Base-by-base conservation (phyloP, 1,140 invertebrate genomes). In the Probaryconus sp. region DNA sequence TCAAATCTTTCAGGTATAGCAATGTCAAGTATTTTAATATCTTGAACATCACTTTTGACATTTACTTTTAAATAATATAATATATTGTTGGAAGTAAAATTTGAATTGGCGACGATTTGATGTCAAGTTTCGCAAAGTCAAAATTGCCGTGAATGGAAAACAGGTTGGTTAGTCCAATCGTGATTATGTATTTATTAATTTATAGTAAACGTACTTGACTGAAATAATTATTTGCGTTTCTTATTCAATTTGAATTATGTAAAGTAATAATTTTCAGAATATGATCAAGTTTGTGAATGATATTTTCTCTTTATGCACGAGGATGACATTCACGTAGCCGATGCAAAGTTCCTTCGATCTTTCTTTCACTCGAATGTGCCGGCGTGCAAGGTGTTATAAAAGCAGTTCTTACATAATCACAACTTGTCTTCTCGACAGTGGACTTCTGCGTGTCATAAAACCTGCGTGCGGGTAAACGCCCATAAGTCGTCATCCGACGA, bases 351-450 rank as follows among this genome's bases (percentile, higher is more conserved):
- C 56, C 26, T 13, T 63, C 20, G 31, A 53, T 64, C 61, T 35
- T 60, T 64, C 58, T 67, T 55, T 76, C 65, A 65, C 65, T 76
- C 10, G 50, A n/a, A n/a, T n/a, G 43, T 67, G 56, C 61, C 67
- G 71, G 30, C 42, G 56, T 67, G 75, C 53, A 73, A 79, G 50
- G 63, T 76, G 70, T 73, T 68, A 69, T 79, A 79, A 79, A 77
- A 76, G 77, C 51, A 50, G 74, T 79, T 74, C 64, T 79, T 79
- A 70, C 74, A 55, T 73, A 79, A 76, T 24, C 21, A 37, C 70
- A 79, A 79, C 77, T 76, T 79, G 70, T 77, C 74, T 68, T 63
- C 72, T 38, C 43, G 58, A 67, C 50, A 61, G 56, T 58, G 53
- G 64, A 60, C 69, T 69, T 17, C 43, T 63, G 60, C 42, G 58